Base-by-base conservation (phyloP, 2,797 vertebrate genomes). In the Poecilia picta region DNA sequence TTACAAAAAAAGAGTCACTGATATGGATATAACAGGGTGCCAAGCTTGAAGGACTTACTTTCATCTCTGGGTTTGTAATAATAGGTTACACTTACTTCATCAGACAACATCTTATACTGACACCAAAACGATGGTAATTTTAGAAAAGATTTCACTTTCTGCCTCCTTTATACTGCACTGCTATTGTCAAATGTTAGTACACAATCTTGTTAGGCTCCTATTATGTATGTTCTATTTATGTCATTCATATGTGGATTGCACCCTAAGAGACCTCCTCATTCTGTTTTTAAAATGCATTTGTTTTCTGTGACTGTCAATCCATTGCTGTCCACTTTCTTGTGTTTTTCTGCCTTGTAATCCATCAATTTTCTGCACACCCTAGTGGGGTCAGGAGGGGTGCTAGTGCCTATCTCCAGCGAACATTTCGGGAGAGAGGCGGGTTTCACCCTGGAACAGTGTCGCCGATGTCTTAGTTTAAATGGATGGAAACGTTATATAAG, bases 11-110 rank as follows among this genome's bases (percentile, higher is more conserved):
- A 68, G 10, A 68, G 36, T 68, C 64, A 68, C 20, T 25, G 11
- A 41, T 39, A 68, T 5, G 11, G 64, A 39, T 39, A 41, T 25
- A 68, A 39, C 20, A 41, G 5, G 3, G 33, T 68, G 64, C 8
- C 64, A 68, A 25, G 36, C 64, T 68, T 41, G 11, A 68, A 68
- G 64, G 36, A 23, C 64, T 68, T 68, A 68, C 33, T 23, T 68
- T 41, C 33, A 68, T 25, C 20, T 68, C 64, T 25, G 8, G 10
- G 64, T 25, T 12, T 68, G 23, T 41, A 41, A 68, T 68, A 23
- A 23, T 13, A 68, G 64, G 64, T 41, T 68, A 68, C 64, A 25
- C 64, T 39, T 68, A 39, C 28, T 23, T 68, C 20, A 68, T 68
- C 64, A 25, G 4, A 39, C 23, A 4, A 8, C 10, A 68, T 68